Conservation (phyloP, 2,888 invertebrate species). For the Aphodius sticticus region DNA sequence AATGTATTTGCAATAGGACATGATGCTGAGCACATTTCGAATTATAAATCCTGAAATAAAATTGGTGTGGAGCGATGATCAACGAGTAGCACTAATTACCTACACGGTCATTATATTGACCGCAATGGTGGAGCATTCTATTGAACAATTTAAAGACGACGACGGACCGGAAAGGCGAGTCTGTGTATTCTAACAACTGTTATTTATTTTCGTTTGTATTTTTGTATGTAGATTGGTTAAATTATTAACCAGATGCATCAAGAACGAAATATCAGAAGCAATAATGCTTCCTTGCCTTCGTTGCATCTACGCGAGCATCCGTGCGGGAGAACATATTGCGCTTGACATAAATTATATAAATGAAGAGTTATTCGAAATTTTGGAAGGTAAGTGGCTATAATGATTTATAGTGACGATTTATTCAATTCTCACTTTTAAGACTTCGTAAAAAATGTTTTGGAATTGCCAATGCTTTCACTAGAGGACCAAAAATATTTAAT, state of each 20-base stretch:
- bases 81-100: background rate
- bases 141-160: background rate
- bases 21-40: background rate
- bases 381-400: background rate
- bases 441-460: background rate
- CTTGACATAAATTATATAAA: background rate
- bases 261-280: background rate
- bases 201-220: background rate
- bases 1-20: background rate
- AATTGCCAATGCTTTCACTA: background rate
- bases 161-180: background rate
- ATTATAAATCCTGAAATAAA: background rate
- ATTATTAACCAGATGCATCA: background rate
- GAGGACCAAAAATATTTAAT: background rate
- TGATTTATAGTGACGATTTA: background rate
- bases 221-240: background rate
- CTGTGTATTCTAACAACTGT: background rate
- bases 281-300: background rate
- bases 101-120: background rate
- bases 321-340: background rate
- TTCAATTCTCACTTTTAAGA: background rate
- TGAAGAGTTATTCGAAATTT: background rate
- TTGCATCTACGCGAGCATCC: background rate
- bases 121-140: background rate
- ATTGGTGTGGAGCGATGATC: background rate